phyloP scores from a whole-genome alignment of 2,888 invertebrate species.

The Ormyrus labotus region DNA sequence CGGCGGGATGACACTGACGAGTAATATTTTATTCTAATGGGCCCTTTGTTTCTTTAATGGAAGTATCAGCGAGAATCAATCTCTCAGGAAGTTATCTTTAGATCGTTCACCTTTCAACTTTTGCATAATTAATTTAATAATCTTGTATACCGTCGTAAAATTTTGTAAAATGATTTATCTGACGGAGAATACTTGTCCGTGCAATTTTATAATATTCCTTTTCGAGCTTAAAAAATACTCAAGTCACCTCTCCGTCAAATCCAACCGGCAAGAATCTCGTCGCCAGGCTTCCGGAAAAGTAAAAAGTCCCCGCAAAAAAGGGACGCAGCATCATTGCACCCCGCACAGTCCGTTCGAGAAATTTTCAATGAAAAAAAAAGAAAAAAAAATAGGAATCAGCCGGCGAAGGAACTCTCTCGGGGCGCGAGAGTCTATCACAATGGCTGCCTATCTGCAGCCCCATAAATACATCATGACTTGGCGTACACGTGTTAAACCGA shows the following conservation, averaged over 20 bases:
- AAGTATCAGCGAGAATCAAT: no score
- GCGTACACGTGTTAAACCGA: slow-evolving; percentile 49
- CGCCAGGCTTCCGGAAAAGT: no score
- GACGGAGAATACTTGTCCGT: not conserved
- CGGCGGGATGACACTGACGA: slow-evolving; percentile 4
- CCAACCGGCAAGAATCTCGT: not conserved
- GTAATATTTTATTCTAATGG: slow-evolving; percentile 19
- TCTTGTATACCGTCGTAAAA: no score
- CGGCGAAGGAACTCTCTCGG: not conserved
- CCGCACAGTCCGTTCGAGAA: not conserved
- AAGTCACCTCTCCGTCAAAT: not conserved
- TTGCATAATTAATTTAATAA: no score
- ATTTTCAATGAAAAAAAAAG: slow-evolving; percentile 22
- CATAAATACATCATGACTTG: slow-evolving; percentile 51
- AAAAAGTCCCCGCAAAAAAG: not conserved
- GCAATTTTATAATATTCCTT: slow-evolving; percentile 8
- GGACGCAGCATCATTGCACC: not conserved
- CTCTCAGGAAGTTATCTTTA: no score
- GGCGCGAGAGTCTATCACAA: slow-evolving; percentile 15
- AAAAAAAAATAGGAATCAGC: not conserved
- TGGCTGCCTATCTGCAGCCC: slow-evolving; percentile 29
- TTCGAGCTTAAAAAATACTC: not conserved
- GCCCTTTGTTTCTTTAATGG: slow-evolving; percentile 6
- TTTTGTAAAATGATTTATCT: no score
- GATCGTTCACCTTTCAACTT: no score